These are phyloP conservation scores for Charadrius vociferus DNA, from an alignment of 2,113 vertebrate genomes.

Conservation along the genomic window DNA sequence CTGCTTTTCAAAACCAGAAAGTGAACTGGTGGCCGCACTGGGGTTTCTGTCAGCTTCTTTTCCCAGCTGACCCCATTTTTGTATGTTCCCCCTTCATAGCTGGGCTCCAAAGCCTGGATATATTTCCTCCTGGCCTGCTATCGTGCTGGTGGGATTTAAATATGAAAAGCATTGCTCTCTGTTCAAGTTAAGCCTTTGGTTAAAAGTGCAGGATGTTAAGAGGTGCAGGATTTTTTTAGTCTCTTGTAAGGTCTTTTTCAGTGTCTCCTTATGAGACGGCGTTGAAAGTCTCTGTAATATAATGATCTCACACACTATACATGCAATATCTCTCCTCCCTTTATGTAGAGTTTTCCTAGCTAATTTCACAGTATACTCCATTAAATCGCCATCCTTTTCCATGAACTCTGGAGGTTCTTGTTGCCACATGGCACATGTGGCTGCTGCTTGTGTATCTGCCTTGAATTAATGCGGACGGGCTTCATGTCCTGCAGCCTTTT, in stretches of 20 bases:
- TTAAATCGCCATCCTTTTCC: constrained; percentile 60
- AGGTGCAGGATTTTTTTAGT: constrained; percentile 51
- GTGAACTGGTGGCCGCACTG: background rate
- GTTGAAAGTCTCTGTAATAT: constrained; percentile 66
- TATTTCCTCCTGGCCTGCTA: constrained; percentile 39
- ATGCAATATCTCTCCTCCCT: background rate
- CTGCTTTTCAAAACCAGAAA: background rate
- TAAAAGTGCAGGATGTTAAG: constrained; percentile 68
- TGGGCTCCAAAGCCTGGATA: constrained; percentile 25
- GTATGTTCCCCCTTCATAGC: background rate
- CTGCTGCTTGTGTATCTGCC: constrained; percentile 26
- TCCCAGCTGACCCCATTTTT: constrained; percentile 54
- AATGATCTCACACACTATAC: constrained; percentile 50
- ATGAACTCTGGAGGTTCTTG: constrained; percentile 44
- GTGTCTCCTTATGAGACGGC: constrained; percentile 39
- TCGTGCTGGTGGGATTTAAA: constrained; percentile 52
- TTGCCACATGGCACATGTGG: constrained; percentile 34
- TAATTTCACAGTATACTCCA: constrained; percentile 64
- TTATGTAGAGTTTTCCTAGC: constrained; percentile 56
- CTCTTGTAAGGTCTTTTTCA: constrained; percentile 56
- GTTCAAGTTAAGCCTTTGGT: constrained; percentile 57
- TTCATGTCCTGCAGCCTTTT: constrained; percentile 25
- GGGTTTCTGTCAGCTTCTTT: background rate
- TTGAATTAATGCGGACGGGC: background rate
- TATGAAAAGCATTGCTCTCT: constrained; percentile 57